Evolutionary conservation across 2,888 invertebrate species (phyloP), one percentile per base, ranked within the genome.

Genomic region (Dolomedes plantarius): DNA sequence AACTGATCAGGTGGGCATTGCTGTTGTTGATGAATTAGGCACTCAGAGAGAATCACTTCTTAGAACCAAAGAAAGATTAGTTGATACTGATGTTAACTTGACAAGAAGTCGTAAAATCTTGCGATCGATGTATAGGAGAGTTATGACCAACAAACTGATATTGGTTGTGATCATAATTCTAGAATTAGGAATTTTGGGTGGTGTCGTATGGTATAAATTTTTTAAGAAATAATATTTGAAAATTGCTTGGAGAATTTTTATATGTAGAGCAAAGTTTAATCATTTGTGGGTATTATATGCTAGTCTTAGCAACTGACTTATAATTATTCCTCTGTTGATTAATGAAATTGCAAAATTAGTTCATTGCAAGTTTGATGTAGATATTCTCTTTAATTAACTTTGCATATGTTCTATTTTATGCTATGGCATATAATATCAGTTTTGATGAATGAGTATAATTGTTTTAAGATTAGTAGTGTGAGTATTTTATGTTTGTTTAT

Each of bases 1-100:
- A 92, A 96, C 95, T 0, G 96, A 96, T 91, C 93, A 94, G 90
- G 93, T 96, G 88, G 96, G 96, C 6, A 94, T 94, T 0, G 95
- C 94, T 90, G 95, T 96, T 0, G 93, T 96, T 7, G 93, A 94
- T 0, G 96, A 96, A 89, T 92, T 97, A 46, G 94, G 94, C 0
- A 93, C 93, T 86, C 96, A 96, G 91, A 92, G 96, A 78, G 96
- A 96, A 90, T 93, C 95, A 0, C 91, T 97, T 2, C 90, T 94
- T 3, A 92, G 95, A 81, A 92, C 93, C 7, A 91, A 91, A 89
- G 93, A 93, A 74, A 93, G 96, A 86, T 91, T 92, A 9, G 88
- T 89, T 62, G 91, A 91, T 31, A 91, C 92, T 23, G 91, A 91
- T 89, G 85, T 89, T 7, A 90, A 91, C 81, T 88, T 92, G 19